A percentile compares a stretch with the other conserved stretches of the same genome.
These are phyloP conservation scores for Penaeus japonicus DNA, from an alignment of 1,140 invertebrate species.

Conservation along the genomic window DNA sequence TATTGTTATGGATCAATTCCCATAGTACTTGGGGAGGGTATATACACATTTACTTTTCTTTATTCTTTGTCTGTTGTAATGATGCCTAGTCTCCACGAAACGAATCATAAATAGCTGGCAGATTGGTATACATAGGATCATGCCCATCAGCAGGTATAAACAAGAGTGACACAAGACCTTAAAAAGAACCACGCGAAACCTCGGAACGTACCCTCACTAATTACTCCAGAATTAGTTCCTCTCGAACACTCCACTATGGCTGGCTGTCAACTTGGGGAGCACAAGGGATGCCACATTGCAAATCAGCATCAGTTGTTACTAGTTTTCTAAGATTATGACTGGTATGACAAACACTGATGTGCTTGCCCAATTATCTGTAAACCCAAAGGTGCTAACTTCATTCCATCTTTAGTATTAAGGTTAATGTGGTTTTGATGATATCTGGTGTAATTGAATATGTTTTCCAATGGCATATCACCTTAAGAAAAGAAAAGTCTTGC, in stretches of 20 bases:
- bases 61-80: too few relatives aligned
- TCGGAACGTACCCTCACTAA: background rate
- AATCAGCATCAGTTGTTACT: slow-evolving; percentile 47
- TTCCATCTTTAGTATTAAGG: slow-evolving; percentile 55
- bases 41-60: too few relatives aligned
- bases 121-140: too few relatives aligned
- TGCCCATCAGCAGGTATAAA: too few relatives aligned
- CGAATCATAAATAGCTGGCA: too few relatives aligned
- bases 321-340: slow-evolving; percentile 45
- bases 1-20: too few relatives aligned
- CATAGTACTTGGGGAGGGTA: too few relatives aligned
- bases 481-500: background rate
- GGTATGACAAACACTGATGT: background rate
- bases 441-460: slow-evolving; percentile 29
- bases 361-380: slow-evolving; percentile 45
- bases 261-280: slow-evolving; percentile 49
- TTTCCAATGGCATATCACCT: slow-evolving; percentile 21
- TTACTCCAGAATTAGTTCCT: background rate
- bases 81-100: too few relatives aligned
- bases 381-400: slow-evolving; percentile 54
- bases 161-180: too few relatives aligned
- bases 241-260: slow-evolving; percentile 38
- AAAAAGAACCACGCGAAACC: too few relatives aligned
- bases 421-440: slow-evolving; percentile 33
- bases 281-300: slow-evolving; percentile 4